phyloP scores from a whole-genome alignment of 2,888 invertebrate species.

The Dasysyrphus albostriatus region DNA sequence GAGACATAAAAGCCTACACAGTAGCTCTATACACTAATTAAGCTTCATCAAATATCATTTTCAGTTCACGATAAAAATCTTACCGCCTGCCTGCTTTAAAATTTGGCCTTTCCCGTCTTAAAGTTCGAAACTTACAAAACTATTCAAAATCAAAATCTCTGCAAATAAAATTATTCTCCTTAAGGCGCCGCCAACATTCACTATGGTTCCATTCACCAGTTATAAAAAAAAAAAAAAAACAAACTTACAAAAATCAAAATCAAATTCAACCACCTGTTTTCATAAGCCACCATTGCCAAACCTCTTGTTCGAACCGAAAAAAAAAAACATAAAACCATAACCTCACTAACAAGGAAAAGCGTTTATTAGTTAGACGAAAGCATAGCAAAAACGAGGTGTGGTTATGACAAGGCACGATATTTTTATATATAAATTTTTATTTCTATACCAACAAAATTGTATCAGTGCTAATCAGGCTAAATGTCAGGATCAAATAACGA shows the following conservation, averaged over 20 bases:
- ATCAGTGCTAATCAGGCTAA: slow-evolving; percentile 63
- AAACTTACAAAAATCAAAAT: slow-evolving; percentile 12
- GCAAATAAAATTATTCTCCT: slow-evolving; percentile 11
- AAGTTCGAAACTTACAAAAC: neutral
- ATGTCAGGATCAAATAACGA: slow-evolving; percentile 70
- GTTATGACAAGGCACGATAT: slow-evolving; percentile 64
- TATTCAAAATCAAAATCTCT: neutral
- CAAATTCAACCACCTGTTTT: slow-evolving; percentile 33
- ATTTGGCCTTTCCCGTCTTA: slow-evolving; percentile 13
- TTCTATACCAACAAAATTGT: slow-evolving; percentile 29
- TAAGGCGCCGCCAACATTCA: slow-evolving; percentile 20
- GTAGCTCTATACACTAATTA: neutral
- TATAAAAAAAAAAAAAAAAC: neutral
- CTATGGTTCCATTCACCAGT: slow-evolving; percentile 16
- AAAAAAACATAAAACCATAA: slow-evolving; percentile 3
- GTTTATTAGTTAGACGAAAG: slow-evolving; percentile 27
- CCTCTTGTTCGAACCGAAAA: neutral
- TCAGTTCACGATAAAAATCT: neutral
- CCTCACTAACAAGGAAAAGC: slow-evolving; percentile 44
- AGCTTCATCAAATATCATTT: neutral
- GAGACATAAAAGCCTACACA: neutral
- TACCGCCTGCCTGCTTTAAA: neutral
- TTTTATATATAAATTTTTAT: slow-evolving; percentile 1
- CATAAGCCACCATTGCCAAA: slow-evolving; percentile 20
- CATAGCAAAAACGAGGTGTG: slow-evolving; percentile 47